Evolutionary conservation across 2,113 vertebrate genomes (phyloP), one percentile per base, ranked within the genome.

Genomic region (Syngnathoides biaculeatus): DNA sequence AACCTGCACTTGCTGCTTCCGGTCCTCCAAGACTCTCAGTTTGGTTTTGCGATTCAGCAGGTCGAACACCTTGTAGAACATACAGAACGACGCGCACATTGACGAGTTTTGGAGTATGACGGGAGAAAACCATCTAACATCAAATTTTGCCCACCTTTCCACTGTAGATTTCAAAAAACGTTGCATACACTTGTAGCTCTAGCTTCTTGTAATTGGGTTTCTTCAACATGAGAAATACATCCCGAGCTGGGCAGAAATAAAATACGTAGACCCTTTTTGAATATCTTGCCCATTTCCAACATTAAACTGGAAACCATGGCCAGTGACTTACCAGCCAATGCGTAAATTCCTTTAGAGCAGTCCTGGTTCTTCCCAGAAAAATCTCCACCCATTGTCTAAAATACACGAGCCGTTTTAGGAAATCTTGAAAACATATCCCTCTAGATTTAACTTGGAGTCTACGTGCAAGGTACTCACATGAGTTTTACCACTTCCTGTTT

Each of bases 121-220:
- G 15, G 13, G 35, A 39, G 35, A 22, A 43, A n/a, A 27, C 12
- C 19, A 3, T 6, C 9, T 40, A 40, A 13, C 0, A 24, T 26
- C 27, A 11, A 7, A 42, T 13, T 0, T 17, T 5, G 76, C 91
- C 89, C 88, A 92, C 96, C 92, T 99, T 99, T 74, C 97, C 96
- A 83, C 95, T 99, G 89, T 99, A 99, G 89, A 99, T 99, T 92
- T 99, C 97, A 92, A 99, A 99, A 91, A 98, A 99, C 2, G 97
- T 99, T 84, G 96, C 92, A 76, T 94, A 96, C 39, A 99, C 95
- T 90, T 98, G 95, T 86, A 99, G 95, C 80, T 99, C 96, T 89
- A 98, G 86, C 85, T 99, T 98, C 86, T 96, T 98, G 88, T 95
- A 97, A 73, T 94, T 95, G 89, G 96, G 94, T 80, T 98, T 98